These are phyloP conservation scores for Coelopa frigida DNA, from an alignment of 1,140 invertebrate species.

Conservation along the genomic window DNA sequence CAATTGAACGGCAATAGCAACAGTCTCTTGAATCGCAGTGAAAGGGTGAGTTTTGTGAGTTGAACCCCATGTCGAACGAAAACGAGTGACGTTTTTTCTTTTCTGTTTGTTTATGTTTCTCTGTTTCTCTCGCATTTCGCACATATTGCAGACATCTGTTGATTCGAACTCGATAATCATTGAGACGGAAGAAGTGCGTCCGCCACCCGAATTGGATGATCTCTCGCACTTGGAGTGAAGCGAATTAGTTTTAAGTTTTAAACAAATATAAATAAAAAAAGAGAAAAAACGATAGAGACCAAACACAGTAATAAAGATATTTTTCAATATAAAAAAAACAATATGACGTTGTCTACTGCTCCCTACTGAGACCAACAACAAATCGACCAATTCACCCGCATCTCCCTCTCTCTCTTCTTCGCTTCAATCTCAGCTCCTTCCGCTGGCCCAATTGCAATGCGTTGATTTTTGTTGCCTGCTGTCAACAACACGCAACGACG, in stretches of 20 bases:
- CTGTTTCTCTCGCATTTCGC: slow-evolving; percentile 18
- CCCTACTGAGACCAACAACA: too few relatives aligned
- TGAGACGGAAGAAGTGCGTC: slow-evolving; percentile 34
- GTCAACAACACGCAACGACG: slow-evolving; percentile 3
- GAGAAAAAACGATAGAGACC: too few relatives aligned
- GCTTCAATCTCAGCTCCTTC: background rate
- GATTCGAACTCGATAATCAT: slow-evolving; percentile 34
- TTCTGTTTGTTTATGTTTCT: too few relatives aligned
- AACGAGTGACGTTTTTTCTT: too few relatives aligned
- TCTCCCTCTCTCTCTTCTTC: too few relatives aligned
- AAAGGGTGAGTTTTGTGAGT: slow-evolving; percentile 16
- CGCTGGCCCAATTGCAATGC: background rate
- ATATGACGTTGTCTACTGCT: too few relatives aligned
- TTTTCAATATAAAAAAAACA: too few relatives aligned
- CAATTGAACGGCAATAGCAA: too few relatives aligned
- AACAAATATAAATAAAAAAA: background rate
- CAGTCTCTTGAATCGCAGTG: slow-evolving; percentile 11
- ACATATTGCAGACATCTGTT: slow-evolving; percentile 29
- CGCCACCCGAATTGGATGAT: slow-evolving; percentile 31
- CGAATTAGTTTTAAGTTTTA: slow-evolving; percentile 6
- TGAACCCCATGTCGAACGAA: too few relatives aligned
- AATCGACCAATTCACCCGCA: too few relatives aligned
- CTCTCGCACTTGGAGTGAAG: slow-evolving; percentile 32
- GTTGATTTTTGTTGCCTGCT: background rate
- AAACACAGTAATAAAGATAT: too few relatives aligned